A percentile compares a stretch with the other conserved stretches of the same genome.
phyloP scores from a whole-genome alignment of 2,797 vertebrate genomes.

The Cyprinella venusta region DNA sequence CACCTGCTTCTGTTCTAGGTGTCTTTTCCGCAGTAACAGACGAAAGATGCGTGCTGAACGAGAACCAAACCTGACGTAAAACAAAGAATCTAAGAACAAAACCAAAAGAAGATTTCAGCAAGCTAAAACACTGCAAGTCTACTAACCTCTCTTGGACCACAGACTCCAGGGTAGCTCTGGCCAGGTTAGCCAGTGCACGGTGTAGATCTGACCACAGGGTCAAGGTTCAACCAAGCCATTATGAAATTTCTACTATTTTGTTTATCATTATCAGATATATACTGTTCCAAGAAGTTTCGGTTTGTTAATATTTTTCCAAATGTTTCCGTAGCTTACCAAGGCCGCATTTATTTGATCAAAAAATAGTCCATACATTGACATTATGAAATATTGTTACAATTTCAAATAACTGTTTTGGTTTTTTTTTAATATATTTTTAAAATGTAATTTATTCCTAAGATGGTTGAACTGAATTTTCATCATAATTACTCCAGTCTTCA shows the following conservation, averaged over 20 bases:
- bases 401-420: neutral
- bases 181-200: slow-evolving; percentile 86
- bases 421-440: neutral
- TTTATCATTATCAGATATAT: neutral
- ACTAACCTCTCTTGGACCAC: slow-evolving; percentile 90
- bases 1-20: slow-evolving; percentile 97
- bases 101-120: neutral
- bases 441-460: neutral
- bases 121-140: neutral
- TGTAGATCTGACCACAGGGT: slow-evolving; percentile 83
- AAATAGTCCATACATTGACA: neutral
- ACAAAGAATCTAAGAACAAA: neutral
- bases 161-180: slow-evolving; percentile 88
- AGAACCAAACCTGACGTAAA: slow-evolving; percentile 84
- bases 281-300: neutral
- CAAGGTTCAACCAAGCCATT: slow-evolving; percentile 65
- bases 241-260: neutral
- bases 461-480: neutral
- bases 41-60: slow-evolving; percentile 91
- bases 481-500: neutral
- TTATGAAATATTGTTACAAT: neutral
- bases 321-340: too few species aligned
- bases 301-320: neutral
- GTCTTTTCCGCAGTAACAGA: slow-evolving; percentile 85
- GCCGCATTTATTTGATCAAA: too few species aligned